phyloP scores from a whole-genome alignment of 2,113 vertebrate genomes.

The Poeciliopsis prolifica region DNA sequence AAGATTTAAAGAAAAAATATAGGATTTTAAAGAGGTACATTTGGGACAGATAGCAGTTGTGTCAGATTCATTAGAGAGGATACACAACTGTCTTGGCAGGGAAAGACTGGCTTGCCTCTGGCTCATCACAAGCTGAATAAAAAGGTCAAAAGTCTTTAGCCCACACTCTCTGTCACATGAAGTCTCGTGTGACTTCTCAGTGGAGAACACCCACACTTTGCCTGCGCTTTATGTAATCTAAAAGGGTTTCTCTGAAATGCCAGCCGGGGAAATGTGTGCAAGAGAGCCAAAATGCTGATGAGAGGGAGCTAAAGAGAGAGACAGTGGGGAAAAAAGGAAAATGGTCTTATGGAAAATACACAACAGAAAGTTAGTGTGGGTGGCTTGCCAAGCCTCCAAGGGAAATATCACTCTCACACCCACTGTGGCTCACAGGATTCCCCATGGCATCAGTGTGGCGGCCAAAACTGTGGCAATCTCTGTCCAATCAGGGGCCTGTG shows the following conservation, averaged over 20 bases:
- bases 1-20: not conserved
- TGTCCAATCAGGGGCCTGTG: slow-evolving; percentile 65
- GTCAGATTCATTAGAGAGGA: slow-evolving; percentile 44
- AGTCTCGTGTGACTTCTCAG: slow-evolving; percentile 57
- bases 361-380: slow-evolving; percentile 63
- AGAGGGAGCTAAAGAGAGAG: slow-evolving; percentile 31
- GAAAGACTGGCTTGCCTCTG: slow-evolving; percentile 38
- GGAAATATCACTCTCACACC: slow-evolving; percentile 56
- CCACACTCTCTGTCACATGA: slow-evolving; percentile 64
- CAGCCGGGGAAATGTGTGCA: slow-evolving; percentile 55
- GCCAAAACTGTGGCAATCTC: slow-evolving; percentile 66
- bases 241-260: slow-evolving; percentile 68
- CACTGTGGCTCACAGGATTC: slow-evolving; percentile 52
- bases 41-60: slow-evolving; percentile 3
- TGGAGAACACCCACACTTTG: slow-evolving; percentile 61
- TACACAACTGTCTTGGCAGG: slow-evolving; percentile 31
- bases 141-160: slow-evolving; percentile 60
- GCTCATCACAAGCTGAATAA: slow-evolving; percentile 35
- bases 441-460: slow-evolving; percentile 38
- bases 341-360: slow-evolving; percentile 45
- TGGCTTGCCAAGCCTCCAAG: slow-evolving; percentile 58
- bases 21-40: slow-evolving; percentile 2
- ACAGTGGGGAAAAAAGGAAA: slow-evolving; percentile 24
- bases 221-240: slow-evolving; percentile 67
- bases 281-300: slow-evolving; percentile 61